Conservation (phyloP, 2,113 vertebrate genomes). For the Pseudonaja textilis region DNA sequence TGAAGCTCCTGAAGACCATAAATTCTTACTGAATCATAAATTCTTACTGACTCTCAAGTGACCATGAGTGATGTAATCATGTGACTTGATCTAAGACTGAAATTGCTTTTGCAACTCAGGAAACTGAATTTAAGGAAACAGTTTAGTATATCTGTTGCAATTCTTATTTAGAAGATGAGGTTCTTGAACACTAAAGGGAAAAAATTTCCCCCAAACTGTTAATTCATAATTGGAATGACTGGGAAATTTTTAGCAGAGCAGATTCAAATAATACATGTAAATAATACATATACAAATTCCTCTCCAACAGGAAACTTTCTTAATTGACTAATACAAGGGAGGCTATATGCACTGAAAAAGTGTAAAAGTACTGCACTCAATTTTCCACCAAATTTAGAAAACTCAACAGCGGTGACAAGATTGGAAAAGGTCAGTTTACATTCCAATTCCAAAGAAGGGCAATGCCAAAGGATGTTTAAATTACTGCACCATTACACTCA, state of each 20-base stretch:
- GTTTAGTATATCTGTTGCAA: not conserved
- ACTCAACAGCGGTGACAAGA: too few species aligned
- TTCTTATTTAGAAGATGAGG: not conserved
- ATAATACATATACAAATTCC: too few species aligned
- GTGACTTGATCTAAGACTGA: not conserved
- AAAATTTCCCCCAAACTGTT: not conserved
- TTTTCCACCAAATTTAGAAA: too few species aligned
- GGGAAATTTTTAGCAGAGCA: not conserved
- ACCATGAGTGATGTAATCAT: not conserved
- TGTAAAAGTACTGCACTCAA: too few species aligned
- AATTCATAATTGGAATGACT: not conserved
- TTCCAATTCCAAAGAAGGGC: too few species aligned
- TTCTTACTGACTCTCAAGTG: not conserved
- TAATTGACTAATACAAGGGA: not conserved
- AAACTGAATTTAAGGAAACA: not conserved
- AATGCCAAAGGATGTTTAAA: too few species aligned
- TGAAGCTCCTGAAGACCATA: not conserved
- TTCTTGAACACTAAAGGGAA: not conserved
- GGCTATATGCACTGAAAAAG: too few species aligned
- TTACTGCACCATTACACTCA: too few species aligned
- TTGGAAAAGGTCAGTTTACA: too few species aligned
- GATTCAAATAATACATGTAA: not conserved
- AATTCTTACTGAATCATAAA: slow-evolving; percentile 5
- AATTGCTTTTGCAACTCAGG: not conserved
- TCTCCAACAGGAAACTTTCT: not conserved